Percentiles rank a stretch among this genome's conserved stretches.
These are phyloP conservation scores for Hydriomena furcata DNA, from an alignment of 2,888 invertebrate genomes.

Conservation along the genomic window DNA sequence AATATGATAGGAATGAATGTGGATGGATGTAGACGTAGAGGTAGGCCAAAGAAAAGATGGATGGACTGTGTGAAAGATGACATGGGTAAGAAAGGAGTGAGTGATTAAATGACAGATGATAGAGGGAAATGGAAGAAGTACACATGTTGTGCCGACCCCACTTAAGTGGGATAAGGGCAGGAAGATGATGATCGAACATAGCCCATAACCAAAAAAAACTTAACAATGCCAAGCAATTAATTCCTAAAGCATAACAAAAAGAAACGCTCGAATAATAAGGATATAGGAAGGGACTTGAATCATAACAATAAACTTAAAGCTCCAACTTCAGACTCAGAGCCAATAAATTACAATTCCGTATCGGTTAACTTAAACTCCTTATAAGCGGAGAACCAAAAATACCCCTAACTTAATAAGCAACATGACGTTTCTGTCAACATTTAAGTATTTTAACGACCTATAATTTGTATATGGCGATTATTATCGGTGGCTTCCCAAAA, in stretches of 20 bases:
- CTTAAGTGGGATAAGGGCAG: too few species aligned
- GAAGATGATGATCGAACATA: too few species aligned
- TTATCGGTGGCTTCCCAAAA: constrained; percentile 35
- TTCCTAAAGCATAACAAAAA: constrained; percentile 6
- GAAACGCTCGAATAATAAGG: not conserved
- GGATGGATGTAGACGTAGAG: too few species aligned
- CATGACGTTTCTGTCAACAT: constrained; percentile 34
- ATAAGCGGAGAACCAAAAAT: constrained; percentile 28
- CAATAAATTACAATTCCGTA: constrained; percentile 35
- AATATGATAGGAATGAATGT: too few species aligned
- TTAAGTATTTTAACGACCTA: constrained; percentile 38
- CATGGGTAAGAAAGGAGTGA: too few species aligned
- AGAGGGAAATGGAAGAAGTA: too few species aligned
- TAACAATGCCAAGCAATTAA: not conserved
- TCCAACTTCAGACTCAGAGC: constrained; percentile 20
- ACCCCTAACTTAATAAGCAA: constrained; percentile 35
- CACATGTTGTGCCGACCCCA: too few species aligned
- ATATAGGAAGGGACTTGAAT: constrained; percentile 25
- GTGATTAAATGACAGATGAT: too few species aligned
- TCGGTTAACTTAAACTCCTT: constrained; percentile 33
- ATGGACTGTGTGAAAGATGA: too few species aligned
- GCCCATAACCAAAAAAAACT: not conserved
- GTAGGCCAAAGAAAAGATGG: too few species aligned
- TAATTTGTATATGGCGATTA: constrained; percentile 38
- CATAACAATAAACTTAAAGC: constrained; percentile 18